These are phyloP conservation scores for Oplegnathus fasciatus DNA, from an alignment of 2,113 vertebrate species.

Conservation along the genomic window DNA sequence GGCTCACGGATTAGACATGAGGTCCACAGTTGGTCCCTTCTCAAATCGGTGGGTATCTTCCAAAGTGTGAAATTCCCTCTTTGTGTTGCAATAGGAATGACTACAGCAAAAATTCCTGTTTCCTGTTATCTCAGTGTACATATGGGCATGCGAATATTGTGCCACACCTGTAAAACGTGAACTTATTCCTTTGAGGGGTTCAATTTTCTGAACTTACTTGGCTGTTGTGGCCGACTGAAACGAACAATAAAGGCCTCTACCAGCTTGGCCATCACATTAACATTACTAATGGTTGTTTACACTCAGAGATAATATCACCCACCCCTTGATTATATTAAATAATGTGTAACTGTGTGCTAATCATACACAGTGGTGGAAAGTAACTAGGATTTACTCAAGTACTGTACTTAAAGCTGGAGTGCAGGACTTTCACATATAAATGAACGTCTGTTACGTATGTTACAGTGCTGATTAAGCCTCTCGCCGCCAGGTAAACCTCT, in stretches of 20 bases:
- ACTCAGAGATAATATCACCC: background rate
- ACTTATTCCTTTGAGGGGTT: background rate
- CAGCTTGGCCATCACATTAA: background rate
- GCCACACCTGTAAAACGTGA: background rate
- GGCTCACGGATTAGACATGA: background rate
- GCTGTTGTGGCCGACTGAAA: background rate
- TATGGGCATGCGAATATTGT: background rate
- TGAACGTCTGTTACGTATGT: no score
- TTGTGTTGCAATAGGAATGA: background rate
- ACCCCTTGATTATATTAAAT: background rate
- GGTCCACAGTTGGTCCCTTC: no score
- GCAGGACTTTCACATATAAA: no score
- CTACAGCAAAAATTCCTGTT: conserved; percentile 1
- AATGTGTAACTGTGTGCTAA: no score
- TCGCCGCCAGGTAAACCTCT: no score
- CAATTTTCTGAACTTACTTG: background rate
- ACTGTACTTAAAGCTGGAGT: no score
- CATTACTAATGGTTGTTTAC: background rate
- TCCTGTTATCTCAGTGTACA: background rate
- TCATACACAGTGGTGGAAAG: no score
- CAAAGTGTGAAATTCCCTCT: background rate
- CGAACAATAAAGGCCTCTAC: background rate
- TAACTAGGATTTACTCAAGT: no score
- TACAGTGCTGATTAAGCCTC: no score
- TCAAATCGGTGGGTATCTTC: no score